These are phyloP conservation scores for Dendroctonus valens DNA, from an alignment of 1,140 invertebrate species.

Conservation along the genomic window DNA sequence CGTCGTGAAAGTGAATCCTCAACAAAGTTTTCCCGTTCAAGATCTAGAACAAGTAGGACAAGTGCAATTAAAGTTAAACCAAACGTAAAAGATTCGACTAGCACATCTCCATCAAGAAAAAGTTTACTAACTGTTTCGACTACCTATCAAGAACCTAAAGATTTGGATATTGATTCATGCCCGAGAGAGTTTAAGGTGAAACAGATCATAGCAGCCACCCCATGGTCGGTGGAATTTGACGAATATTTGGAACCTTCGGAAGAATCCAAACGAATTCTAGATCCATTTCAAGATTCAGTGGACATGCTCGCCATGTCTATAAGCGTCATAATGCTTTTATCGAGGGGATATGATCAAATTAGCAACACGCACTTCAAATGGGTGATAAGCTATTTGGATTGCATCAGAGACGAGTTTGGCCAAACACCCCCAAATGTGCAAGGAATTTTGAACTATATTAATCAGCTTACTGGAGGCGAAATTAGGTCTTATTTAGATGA, in stretches of 20 bases:
- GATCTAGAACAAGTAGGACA: not conserved
- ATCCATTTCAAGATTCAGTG: constrained; percentile 34
- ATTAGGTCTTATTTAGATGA: constrained; percentile 20
- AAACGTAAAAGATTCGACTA: not conserved
- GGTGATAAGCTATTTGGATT: constrained; percentile 37
- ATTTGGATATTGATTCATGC: constrained; percentile 10
- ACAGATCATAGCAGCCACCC: constrained; percentile 23
- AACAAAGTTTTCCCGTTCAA: not conserved
- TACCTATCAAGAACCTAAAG: not conserved
- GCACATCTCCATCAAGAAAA: constrained; percentile 3
- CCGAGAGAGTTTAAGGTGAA: constrained; percentile 23
- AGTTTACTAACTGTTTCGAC: constrained; percentile 14
- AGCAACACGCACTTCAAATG: constrained; percentile 29
- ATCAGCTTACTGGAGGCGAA: constrained; percentile 25
- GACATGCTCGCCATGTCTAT: constrained; percentile 38
- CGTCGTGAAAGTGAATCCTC: not conserved
- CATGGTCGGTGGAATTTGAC: constrained; percentile 28
- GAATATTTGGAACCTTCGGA: constrained; percentile 19
- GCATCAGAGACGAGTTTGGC: constrained; percentile 37
- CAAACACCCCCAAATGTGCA: constrained; percentile 36
- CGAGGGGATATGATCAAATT: constrained; percentile 26
- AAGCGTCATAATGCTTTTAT: constrained; percentile 39
- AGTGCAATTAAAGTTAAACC: not conserved
- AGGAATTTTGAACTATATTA: constrained; percentile 40
- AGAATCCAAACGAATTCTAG: constrained; percentile 9